These are phyloP conservation scores for Dasysyrphus albostriatus DNA, from an alignment of 2,888 invertebrate genomes.

Conservation along the genomic window DNA sequence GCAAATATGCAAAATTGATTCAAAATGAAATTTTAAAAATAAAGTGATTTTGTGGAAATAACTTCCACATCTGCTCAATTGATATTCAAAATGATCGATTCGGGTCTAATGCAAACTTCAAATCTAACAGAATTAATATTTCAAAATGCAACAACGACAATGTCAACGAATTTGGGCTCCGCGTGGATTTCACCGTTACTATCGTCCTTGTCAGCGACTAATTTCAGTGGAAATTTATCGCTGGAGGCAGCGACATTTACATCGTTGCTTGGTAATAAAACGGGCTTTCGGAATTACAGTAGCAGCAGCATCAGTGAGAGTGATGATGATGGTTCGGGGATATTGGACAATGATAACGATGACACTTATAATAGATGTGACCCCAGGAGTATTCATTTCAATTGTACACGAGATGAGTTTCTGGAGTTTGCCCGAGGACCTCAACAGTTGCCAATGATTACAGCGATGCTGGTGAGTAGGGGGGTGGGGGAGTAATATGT, in stretches of 20 bases:
- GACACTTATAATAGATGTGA: conserved; percentile 84
- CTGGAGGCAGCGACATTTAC: conserved; percentile 47
- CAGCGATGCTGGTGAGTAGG: conserved; percentile 84
- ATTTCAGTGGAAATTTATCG: conserved; percentile 42
- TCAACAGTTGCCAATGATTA: conserved; percentile 85
- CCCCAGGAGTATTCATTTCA: conserved; percentile 82
- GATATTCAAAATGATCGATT: conserved; percentile 56
- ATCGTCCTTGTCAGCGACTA: conserved; percentile 12
- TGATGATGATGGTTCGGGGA: conserved; percentile 21
- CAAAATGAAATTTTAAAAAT: conserved; percentile 16
- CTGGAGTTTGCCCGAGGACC: conserved; percentile 87
- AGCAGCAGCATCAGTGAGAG: not conserved
- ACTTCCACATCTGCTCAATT: not conserved
- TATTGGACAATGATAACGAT: conserved; percentile 43
- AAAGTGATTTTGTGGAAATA: conserved; percentile 4
- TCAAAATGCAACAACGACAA: conserved; percentile 62
- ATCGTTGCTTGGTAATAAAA: conserved; percentile 55
- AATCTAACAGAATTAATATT: conserved; percentile 42
- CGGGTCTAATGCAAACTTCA: conserved; percentile 46
- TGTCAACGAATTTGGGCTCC: conserved; percentile 25
- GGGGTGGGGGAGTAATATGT: not conserved
- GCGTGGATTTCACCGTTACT: conserved; percentile 15
- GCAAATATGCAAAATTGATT: conserved; percentile 1
- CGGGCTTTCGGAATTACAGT: conserved; percentile 33
- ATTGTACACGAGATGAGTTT: conserved; percentile 87